phyloP scores from a whole-genome alignment of 2,113 vertebrate genomes.

The Aptenodytes patagonicus region DNA sequence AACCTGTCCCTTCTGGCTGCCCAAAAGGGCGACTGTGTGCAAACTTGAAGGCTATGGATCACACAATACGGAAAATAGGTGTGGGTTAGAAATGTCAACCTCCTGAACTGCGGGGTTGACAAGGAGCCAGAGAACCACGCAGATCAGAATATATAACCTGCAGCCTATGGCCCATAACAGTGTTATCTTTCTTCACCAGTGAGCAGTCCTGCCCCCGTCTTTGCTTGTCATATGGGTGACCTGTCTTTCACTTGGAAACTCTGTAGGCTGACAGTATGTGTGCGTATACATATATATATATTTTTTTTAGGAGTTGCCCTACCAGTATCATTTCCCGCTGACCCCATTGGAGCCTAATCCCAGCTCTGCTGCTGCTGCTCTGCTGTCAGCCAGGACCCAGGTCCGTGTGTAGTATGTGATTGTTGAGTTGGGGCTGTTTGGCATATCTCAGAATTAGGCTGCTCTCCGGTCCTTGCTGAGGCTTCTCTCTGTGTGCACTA shows the following conservation, averaged over 20 bases:
- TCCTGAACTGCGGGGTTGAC: background rate
- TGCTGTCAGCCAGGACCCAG: background rate
- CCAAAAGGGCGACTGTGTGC: background rate
- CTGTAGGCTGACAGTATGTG: background rate
- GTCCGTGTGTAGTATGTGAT: background rate
- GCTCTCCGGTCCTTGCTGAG: background rate
- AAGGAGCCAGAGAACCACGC: background rate
- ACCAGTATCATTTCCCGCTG: background rate
- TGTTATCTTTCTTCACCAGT: background rate
- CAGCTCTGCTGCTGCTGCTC: background rate
- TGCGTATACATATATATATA: too few species aligned
- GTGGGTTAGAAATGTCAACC: background rate
- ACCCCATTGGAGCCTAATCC: background rate
- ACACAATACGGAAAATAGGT: background rate
- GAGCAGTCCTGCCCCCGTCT: background rate
- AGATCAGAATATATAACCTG: background rate
- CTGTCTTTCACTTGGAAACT: background rate
- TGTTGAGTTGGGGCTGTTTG: background rate
- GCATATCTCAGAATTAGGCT: background rate
- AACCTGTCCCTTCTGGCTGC: background rate
- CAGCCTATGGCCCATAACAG: background rate
- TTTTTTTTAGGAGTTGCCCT: background rate
- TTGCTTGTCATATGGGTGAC: background rate
- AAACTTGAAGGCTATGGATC: background rate
- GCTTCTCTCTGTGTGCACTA: background rate